Evolutionary conservation across 2,797 vertebrate genomes (phyloP).

Genomic region (Melanotaenia nigrans): DNA sequence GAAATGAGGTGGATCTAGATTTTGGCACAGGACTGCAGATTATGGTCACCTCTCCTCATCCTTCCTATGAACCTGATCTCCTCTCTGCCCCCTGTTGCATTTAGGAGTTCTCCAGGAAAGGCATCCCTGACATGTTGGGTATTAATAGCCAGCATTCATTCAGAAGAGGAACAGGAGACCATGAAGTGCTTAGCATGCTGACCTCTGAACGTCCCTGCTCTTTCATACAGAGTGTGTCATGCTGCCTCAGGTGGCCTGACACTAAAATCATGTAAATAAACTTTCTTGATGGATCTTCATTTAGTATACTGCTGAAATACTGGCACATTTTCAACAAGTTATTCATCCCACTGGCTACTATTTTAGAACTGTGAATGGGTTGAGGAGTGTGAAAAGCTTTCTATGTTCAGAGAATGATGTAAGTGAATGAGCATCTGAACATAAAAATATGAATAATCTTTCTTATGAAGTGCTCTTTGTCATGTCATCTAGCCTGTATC

Average conservation of each 20-base stretch:
- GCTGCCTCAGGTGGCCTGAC: conserved; percentile 37
- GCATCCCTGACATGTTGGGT: conserved; percentile 70
- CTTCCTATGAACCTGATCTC: conserved; percentile 11
- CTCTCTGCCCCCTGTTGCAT: conserved; percentile 29
- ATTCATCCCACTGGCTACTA: background rate
- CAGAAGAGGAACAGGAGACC: conserved; percentile 68
- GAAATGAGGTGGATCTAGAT: background rate
- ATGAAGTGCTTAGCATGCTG: conserved; percentile 59
- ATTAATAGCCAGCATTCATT: conserved; percentile 76
- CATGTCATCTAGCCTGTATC: conserved; percentile 32
- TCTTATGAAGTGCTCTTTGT: conserved; percentile 65
- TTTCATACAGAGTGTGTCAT: conserved; percentile 11
- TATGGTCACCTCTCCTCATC: conserved; percentile 17
- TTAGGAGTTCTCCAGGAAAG: conserved; percentile 56
- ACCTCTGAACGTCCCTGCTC: conserved; percentile 67
- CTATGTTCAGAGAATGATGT: conserved; percentile 40
- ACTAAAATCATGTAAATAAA: conserved; percentile 13
- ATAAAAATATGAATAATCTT: conserved; percentile 42
- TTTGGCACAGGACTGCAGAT: background rate
- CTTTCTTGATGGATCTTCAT: background rate
- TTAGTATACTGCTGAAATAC: background rate
- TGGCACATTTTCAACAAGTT: background rate
- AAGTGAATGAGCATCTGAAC: conserved; percentile 14
- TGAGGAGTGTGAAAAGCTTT: conserved; percentile 34
- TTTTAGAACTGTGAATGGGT: conserved; percentile 4